Conservation (phyloP, 1,140 invertebrate genomes). For the Vanessa atalanta region DNA sequence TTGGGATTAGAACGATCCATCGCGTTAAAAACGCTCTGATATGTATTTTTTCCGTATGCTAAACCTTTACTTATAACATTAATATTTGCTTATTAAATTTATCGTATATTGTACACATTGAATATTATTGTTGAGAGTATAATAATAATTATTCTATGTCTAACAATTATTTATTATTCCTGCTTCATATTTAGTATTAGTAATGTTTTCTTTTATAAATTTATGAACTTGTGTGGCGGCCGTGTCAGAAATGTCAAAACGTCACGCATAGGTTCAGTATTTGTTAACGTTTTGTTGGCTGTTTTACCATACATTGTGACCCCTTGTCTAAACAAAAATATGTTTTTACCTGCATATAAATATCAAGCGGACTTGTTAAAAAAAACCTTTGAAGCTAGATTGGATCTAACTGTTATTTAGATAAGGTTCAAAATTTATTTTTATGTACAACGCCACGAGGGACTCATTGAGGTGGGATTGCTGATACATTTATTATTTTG, state of each 20-base stretch:
- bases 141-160: too few relatives aligned
- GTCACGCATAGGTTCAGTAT: neutral
- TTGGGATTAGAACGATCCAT: too few relatives aligned
- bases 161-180: too few relatives aligned
- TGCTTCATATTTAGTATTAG: too few relatives aligned
- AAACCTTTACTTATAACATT: too few relatives aligned
- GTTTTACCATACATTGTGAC: neutral
- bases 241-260: neutral
- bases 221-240: too few relatives aligned
- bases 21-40: too few relatives aligned
- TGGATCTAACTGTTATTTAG: neutral
- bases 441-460: constrained; percentile 6
- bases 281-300: neutral
- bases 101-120: too few relatives aligned
- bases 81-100: too few relatives aligned
- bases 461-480: constrained; percentile 14
- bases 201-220: too few relatives aligned
- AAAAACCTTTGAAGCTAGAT: neutral
- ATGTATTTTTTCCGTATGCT: too few relatives aligned
- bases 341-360: neutral
- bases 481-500: constrained; percentile 30
- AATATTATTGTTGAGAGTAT: too few relatives aligned
- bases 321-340: constrained; percentile 11
- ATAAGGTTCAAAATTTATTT: constrained; percentile 17
- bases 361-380: neutral